These are phyloP conservation scores for Phaenicophaeus curvirostris DNA, from an alignment of 2,797 vertebrate genomes.

Conservation along the genomic window DNA sequence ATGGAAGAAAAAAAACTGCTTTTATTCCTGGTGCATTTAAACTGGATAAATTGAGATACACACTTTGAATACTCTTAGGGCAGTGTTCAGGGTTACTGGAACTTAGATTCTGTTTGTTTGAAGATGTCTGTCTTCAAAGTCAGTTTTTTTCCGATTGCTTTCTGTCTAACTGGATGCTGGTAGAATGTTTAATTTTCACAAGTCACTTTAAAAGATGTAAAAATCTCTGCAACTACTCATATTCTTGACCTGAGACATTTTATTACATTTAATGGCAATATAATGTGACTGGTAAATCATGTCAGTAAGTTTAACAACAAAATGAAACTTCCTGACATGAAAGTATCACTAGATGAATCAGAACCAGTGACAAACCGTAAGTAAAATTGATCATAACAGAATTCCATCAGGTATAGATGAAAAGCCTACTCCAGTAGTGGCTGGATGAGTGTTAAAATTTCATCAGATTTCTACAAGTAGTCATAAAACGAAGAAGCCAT, in stretches of 20 bases:
- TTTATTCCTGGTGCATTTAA: background rate
- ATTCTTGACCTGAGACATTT: background rate
- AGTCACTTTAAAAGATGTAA: background rate
- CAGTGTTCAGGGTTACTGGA: background rate
- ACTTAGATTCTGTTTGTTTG: background rate
- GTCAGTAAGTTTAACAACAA: background rate
- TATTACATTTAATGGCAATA: background rate
- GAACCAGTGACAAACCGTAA: background rate
- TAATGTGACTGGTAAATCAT: background rate
- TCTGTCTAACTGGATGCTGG: background rate
- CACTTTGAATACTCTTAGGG: background rate
- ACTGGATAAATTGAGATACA: background rate
- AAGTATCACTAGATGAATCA: background rate
- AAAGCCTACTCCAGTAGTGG: background rate
- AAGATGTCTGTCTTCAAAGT: background rate
- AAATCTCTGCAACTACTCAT: background rate
- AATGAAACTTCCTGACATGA: background rate
- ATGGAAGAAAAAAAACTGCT: background rate
- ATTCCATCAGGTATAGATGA: background rate
- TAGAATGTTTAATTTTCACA: background rate
- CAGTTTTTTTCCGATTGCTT: background rate
- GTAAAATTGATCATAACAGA: background rate
- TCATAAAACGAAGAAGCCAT: slow-evolving; percentile 5
- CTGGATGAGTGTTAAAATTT: background rate
- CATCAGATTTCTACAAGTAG: background rate